A percentile compares a stretch with the other conserved stretches of the same genome.
Evolutionary conservation across 2,797 vertebrate species (phyloP).

Genomic region (Neoniphon sammara): DNA sequence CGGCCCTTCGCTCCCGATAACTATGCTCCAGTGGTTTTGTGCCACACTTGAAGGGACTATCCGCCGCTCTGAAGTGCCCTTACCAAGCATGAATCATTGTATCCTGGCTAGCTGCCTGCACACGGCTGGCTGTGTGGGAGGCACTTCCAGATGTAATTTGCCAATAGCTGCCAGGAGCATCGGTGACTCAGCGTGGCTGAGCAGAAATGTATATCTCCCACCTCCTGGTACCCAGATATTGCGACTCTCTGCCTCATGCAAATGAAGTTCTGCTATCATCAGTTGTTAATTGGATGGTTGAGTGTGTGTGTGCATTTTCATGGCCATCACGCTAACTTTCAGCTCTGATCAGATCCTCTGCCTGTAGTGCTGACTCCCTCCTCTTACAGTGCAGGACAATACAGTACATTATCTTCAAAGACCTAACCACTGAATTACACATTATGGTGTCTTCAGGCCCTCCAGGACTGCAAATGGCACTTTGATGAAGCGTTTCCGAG

Average conservation of each 20-base stretch:
- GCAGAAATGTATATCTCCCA: constrained; percentile 45
- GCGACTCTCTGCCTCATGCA: constrained; percentile 48
- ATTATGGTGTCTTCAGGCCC: constrained; percentile 15
- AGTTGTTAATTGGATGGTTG: background rate
- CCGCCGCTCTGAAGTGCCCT: constrained; percentile 60
- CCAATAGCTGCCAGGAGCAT: constrained; percentile 57
- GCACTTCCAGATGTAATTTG: constrained; percentile 63
- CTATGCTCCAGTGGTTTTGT: constrained; percentile 56
- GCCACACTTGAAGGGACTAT: constrained; percentile 56
- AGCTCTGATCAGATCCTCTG: constrained; percentile 32
- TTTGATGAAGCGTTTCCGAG: constrained; percentile 50
- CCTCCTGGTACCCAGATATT: constrained; percentile 40
- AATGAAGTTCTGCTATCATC: constrained; percentile 44
- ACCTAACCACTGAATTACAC: constrained; percentile 44
- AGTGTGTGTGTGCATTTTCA: background rate
- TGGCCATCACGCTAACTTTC: constrained; percentile 9
- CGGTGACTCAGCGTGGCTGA: constrained; percentile 48
- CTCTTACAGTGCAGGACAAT: constrained; percentile 19
- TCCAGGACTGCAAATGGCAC: constrained; percentile 31
- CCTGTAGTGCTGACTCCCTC: constrained; percentile 16
- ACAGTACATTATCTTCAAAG: constrained; percentile 23
- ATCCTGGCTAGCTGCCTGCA: constrained; percentile 61
- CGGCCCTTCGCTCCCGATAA: constrained; percentile 45
- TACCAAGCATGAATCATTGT: constrained; percentile 58
- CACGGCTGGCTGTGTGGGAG: constrained; percentile 62